phyloP scores from a whole-genome alignment of 2,113 vertebrate genomes.

The Xiphophorus maculatus region DNA sequence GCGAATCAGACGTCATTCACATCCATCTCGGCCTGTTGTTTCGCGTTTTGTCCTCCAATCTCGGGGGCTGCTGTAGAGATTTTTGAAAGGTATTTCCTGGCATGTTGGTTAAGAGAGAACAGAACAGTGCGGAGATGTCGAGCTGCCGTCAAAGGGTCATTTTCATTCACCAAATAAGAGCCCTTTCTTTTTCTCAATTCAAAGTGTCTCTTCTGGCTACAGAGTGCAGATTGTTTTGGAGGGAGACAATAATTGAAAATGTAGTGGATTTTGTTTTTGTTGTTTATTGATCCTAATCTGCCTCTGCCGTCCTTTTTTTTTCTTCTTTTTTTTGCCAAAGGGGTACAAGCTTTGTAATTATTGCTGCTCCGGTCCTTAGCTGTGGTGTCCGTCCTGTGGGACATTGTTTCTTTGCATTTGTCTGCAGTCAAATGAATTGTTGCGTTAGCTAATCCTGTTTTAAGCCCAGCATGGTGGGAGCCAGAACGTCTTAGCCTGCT shows the following conservation, averaged over 20 bases:
- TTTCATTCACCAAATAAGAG: background rate
- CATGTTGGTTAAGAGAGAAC: background rate
- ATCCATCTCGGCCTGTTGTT: slow-evolving; percentile 39
- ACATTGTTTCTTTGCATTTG: slow-evolving; percentile 30
- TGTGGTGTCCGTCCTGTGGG: slow-evolving; percentile 34
- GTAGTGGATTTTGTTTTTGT: background rate
- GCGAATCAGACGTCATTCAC: slow-evolving; percentile 51
- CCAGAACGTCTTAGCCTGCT: slow-evolving; percentile 15
- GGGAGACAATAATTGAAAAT: background rate
- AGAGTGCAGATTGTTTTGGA: background rate
- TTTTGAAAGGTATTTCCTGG: slow-evolving; percentile 29
- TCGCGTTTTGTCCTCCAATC: background rate
- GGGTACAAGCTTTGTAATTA: slow-evolving; percentile 36
- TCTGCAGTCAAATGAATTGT: slow-evolving; percentile 45
- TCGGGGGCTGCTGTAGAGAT: slow-evolving; percentile 5
- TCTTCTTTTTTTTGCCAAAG: slow-evolving; percentile 28
- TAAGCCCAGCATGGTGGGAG: background rate
- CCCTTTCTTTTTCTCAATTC: background rate
- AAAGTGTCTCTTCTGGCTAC: background rate
- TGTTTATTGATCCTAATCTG: background rate
- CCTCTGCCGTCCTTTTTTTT: background rate
- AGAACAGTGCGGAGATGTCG: background rate
- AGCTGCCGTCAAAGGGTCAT: background rate
- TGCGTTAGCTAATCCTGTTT: slow-evolving; percentile 28
- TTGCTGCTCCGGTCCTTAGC: slow-evolving; percentile 17